A percentile compares a stretch with the other conserved stretches of the same genome.
These are phyloP conservation scores for Sarcophaga peregrina DNA, from an alignment of 1,140 invertebrate genomes.

Conservation along the genomic window DNA sequence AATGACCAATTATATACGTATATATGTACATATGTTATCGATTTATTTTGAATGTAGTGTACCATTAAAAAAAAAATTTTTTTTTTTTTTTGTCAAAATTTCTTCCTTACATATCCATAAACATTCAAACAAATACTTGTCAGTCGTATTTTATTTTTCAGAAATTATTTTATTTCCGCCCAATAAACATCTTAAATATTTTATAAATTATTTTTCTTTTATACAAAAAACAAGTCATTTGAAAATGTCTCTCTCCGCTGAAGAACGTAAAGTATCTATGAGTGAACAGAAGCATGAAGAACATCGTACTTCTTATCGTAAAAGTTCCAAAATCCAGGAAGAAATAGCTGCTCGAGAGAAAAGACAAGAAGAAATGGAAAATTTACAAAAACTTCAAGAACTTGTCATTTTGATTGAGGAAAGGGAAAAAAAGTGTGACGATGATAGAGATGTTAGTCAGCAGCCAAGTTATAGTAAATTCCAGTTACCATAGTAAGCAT, in stretches of 20 bases:
- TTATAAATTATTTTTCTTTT: too few relatives aligned
- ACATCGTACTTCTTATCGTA: background rate
- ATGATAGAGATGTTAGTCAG: background rate
- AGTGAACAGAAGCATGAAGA: background rate
- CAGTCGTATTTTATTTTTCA: too few relatives aligned
- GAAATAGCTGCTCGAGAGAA: background rate
- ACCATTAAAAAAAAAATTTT: too few relatives aligned
- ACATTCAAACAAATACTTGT: too few relatives aligned
- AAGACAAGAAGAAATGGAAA: background rate
- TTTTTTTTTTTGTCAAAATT: too few relatives aligned
- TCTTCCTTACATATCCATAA: too few relatives aligned
- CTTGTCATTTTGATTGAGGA: background rate
- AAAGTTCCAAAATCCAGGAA: background rate
- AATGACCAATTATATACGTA: too few relatives aligned
- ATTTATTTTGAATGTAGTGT: too few relatives aligned
- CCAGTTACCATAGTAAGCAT: slow-evolving; percentile 26
- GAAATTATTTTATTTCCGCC: too few relatives aligned
- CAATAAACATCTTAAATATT: too few relatives aligned
- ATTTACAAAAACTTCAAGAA: background rate
- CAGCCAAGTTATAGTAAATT: slow-evolving; percentile 27
- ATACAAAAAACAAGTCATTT: too few relatives aligned
- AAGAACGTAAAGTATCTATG: background rate
- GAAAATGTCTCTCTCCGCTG: background rate
- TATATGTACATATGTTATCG: too few relatives aligned
- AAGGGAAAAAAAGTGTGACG: background rate